Evolutionary conservation across 2,888 invertebrate species (phyloP), one percentile per base, ranked within the genome.

Genomic region (Trichopria drosophilae): DNA sequence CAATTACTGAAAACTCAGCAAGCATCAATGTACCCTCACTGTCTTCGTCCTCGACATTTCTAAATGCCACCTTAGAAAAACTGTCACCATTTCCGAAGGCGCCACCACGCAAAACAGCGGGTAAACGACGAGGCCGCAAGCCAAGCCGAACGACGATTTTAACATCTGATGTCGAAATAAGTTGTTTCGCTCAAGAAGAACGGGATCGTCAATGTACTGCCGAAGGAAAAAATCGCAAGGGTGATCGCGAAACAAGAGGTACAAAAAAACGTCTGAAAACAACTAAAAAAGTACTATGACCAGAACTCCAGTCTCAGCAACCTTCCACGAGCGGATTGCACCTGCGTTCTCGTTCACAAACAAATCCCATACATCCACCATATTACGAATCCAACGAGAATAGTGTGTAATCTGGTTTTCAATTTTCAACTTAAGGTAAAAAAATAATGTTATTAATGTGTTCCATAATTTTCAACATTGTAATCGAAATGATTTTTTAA

Each of bases 91-190:
- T 39, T 39, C 24, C 22, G 24, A 39, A 22, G 23, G 39, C 39
- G 22, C 39, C 39, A 39, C 24, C 24, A 6, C 39, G 39, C 22
- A 39, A 39, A 39, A 39, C 22, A 15, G 15, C 39, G 15, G 20
- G 39, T 5, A 15, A 10, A 39, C 19, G 39, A 39, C 39, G 39
- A 39, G 39, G 22, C 39, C 23, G 39, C 5, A 39, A 22, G 24
- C 24, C 39, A n/a, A 24, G 24, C 39, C 12, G 4, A 39, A 39
- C 39, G 7, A 20, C 24, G 22, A 39, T 39, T 39, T 18, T 39
- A 39, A 39, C 39, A 24, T 1, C 39, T 39, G 39, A 39, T 39
- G 22, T n/a, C 22, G 39, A 39, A 39, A 39, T 39, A 20, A 39
- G 39, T 15, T 24, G 39, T 39, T 12, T 39, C 39, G 39, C 39